Base-by-base conservation (phyloP, 2,797 vertebrate species). In the Pogonophryne albipinna region DNA sequence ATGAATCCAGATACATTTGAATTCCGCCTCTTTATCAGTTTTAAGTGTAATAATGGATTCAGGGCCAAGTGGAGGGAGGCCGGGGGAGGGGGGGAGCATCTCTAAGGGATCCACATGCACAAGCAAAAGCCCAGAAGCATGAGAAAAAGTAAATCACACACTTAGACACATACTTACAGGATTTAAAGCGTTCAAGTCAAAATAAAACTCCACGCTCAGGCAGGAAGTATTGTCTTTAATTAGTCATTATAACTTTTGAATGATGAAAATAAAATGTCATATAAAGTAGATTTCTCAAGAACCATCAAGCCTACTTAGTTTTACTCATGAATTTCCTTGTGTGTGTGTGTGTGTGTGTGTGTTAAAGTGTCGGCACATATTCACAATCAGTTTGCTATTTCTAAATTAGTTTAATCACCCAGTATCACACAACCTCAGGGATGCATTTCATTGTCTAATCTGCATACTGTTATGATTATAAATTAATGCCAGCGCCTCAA, bases 351-450 rank as follows among this genome's bases (percentile, higher is more conserved):
- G 15, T 16, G 31, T 51, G 70, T 27, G 52, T 68, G 50, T 66
- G 17, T 78, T 59, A 58, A 41, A 60, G 71, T 73, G 51, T 67
- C 23, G 31, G 63, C 74, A 44, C 27, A 47, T 66, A 12, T 49
- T 66, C 49, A 52, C 17, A 67, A 76, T 53, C 46, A 3, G 34
- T 16, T 44, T 47, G 63, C 70, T 83, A 81, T 90, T 90, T 89
- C 88, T 82, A 82, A 87, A 89, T 86, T 45, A 82, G 74, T 80
- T 86, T 84, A 85, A 89, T 90, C 79, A 90, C 61, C 47, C 61
- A 64, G 62, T 70, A 44, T 73, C 71, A 72, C 71, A 65, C 70
- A 85, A 79, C 89, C 77, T 74, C 45, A 75, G 82, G 73, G 80
- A 60, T 82, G 71, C 78, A 85, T 82, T 56, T 78, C 75, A 84